Evolutionary conservation across 2,888 invertebrate species (phyloP), one percentile per base, ranked within the genome.

Genomic region (Boloria euphrosyne): DNA sequence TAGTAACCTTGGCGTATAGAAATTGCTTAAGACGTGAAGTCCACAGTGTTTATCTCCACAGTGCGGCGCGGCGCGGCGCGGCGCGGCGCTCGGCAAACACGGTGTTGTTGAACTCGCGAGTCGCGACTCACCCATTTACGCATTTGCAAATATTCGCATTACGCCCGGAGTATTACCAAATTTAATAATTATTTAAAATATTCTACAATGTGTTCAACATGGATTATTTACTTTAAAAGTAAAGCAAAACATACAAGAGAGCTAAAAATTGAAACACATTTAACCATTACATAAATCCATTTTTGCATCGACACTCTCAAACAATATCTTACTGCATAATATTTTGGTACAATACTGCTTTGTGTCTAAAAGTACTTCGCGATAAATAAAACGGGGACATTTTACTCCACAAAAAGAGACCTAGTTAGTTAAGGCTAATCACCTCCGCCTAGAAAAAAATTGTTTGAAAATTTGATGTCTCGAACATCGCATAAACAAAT

Each of bases 351-450:
- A 18, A 27, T 4, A 18, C 27, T 17, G 6, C 16, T 1, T 44
- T 14, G 13, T 31, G 17, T 13, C 31, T 38, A 22, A 43, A 51
- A 43, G 38, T 43, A 51, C 17, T 60, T 43, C 50, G 51, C 51
- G 60, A 60, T 51, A 60, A 60, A 60, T 18, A 10, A 60, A 60
- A 60, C 52, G 61, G 22, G 51, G 60, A 44, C 61, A 16, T 22
- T 52, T 61, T 13, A 43, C 43, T 61, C 44, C 31, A 38, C 31
- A 3, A 27, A 27, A 62, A 46, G 44, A 46, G 61, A 17, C 61
- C 61, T 53, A 53, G 22, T 62, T 53, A 52, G 27, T 13, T 4
- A 7, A 53, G 13, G 44, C 46, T 46, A 62, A 27, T 52, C 27
- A 52, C 51, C 52, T 61, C 61, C 13, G 6, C 52, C 61, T 61